phyloP scores from a whole-genome alignment of 2,888 invertebrate genomes.

The Caradrina clavipalpis region DNA sequence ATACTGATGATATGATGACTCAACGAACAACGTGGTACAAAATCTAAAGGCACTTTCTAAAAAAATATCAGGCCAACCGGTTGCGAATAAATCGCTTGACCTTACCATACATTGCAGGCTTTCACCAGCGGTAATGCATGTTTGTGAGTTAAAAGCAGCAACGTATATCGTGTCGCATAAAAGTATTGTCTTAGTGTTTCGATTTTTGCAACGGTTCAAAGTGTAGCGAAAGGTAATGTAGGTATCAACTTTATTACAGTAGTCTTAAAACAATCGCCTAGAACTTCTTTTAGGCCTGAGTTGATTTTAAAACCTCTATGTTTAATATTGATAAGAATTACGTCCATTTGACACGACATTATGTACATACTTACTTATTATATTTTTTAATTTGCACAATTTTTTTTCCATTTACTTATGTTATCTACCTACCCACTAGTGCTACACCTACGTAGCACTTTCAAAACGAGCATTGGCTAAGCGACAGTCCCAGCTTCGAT shows the following conservation, averaged over 20 bases:
- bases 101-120: slow-evolving; percentile 34
- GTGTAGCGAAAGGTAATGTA: slow-evolving; percentile 44
- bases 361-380: too few relatives aligned
- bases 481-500: too few relatives aligned
- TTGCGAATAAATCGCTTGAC: slow-evolving; percentile 30
- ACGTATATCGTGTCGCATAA: slow-evolving; percentile 20
- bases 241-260: slow-evolving; percentile 21
- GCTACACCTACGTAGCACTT: too few relatives aligned
- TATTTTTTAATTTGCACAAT: too few relatives aligned
- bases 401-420: too few relatives aligned
- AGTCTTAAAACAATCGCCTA: slow-evolving; percentile 11
- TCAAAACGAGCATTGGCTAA: too few relatives aligned
- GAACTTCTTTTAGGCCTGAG: slow-evolving; percentile 1
- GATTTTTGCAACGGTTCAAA: slow-evolving; percentile 10
- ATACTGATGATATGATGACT: slow-evolving; percentile 46
- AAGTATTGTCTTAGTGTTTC: not conserved
- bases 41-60: slow-evolving; percentile 56
- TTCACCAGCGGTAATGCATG: not conserved
- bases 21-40: slow-evolving; percentile 44
- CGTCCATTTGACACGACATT: not conserved
- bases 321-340: slow-evolving; percentile 18
- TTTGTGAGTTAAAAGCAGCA: slow-evolving; percentile 33
- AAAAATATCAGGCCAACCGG: slow-evolving; percentile 27
- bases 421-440: too few relatives aligned
- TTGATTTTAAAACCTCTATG: slow-evolving; percentile 14